Base-by-base conservation (phyloP, 2,888 invertebrate species). In the Drosophila prolongata region DNA sequence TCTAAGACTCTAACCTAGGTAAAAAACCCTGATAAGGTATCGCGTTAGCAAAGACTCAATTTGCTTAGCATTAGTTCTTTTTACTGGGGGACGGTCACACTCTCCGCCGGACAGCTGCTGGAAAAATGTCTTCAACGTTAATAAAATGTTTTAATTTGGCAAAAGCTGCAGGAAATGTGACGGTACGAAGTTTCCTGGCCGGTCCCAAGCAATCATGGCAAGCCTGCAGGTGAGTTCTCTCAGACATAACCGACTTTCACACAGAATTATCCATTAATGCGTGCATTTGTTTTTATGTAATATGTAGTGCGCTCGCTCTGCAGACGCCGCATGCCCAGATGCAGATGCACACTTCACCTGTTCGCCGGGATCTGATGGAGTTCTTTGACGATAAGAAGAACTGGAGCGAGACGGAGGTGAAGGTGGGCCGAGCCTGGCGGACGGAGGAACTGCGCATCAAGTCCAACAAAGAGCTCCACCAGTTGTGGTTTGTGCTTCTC, bases 391-490 rank as follows among this genome's bases (percentile, higher is more conserved):
- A 94, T 19, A 94, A 95, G 87, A 95, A 96, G 78, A 96, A 98
- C 92, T 98, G 97, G 97, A 95, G 94, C 37, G 95, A 94, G 91
- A 93, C 93, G 35, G 95, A 95, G 89, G 94, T 98, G 8, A 95
- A 95, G 93, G 95, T 95, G 56, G 98, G 99, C 3, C 94, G 98
- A 80, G 94, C 96, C 5, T 99, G 99, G 99, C 95, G 93, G 70
- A 92, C 94, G 61, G 98, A 98, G 76, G 99, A 99, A 92, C 93
- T 99, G 19, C 94, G 99, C 87, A 94, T 99, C 52, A 99, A 99
- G 92, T 98, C 98, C 50, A 99, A 98, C 91, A 93, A 95, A 54
- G 99, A 99, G 92, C 94, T 99, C 64, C 99, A 99, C 91, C 98
- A 99, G 93, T 93, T 99, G 67, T 99, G 99, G 99, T 98, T 94